Evolutionary conservation across 2,888 invertebrate species (phyloP).

Genomic region (Caenorhabditis macrosperma): DNA sequence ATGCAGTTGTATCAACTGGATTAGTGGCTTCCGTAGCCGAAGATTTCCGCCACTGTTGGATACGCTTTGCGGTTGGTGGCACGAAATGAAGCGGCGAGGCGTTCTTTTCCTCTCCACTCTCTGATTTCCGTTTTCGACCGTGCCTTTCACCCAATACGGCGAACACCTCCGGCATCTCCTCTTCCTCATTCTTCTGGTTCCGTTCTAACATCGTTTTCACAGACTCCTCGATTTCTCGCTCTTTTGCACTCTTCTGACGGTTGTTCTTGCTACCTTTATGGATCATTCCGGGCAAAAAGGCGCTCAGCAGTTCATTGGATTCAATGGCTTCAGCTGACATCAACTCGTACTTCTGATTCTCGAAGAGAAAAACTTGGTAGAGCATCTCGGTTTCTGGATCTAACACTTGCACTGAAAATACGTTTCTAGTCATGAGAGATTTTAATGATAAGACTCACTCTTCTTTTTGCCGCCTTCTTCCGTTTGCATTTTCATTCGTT

Average conservation of each 20-base stretch:
- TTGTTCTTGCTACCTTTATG: background rate
- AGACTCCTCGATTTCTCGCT: slow-evolving; percentile 19
- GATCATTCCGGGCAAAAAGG: slow-evolving; percentile 8
- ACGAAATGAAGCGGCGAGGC: slow-evolving; percentile 3
- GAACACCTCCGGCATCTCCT: slow-evolving; percentile 2
- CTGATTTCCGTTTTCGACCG: slow-evolving; percentile 1
- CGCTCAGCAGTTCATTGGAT: slow-evolving; percentile 19
- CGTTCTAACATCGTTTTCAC: slow-evolving; percentile 40
- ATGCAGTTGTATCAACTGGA: background rate
- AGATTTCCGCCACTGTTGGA: background rate
- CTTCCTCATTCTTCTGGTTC: slow-evolving; percentile 17
- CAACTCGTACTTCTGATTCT: slow-evolving; percentile 16
- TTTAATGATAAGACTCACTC: no score
- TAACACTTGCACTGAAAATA: slow-evolving; percentile 28
- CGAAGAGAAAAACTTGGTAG: slow-evolving; percentile 36
- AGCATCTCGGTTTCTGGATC: slow-evolving; percentile 27
- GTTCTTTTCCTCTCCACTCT: background rate
- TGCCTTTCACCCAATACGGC: background rate
- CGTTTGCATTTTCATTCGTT: background rate
- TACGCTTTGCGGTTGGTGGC: slow-evolving; percentile 35
- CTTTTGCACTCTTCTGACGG: slow-evolving; percentile 15
- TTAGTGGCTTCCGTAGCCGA: no score
- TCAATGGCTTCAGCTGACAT: slow-evolving; percentile 35
- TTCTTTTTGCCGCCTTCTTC: background rate
- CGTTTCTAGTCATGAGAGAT: no score